Conservation (phyloP, 2,113 vertebrate genomes). For the Caranx melampygus region DNA sequence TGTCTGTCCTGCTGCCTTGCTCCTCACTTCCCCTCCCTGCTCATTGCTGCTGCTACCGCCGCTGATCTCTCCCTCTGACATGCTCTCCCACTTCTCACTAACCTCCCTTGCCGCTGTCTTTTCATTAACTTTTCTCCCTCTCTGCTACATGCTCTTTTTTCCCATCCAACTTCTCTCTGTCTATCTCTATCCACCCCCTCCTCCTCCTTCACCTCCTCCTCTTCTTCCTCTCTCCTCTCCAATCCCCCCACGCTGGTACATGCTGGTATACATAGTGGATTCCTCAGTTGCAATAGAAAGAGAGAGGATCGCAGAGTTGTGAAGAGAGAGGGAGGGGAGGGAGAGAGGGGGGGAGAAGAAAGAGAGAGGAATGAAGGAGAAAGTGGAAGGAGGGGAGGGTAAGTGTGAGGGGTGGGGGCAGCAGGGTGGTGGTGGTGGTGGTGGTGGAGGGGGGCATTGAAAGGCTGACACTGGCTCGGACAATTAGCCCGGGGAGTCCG, state of each 20-base stretch:
- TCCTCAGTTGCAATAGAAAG: conserved; percentile 55
- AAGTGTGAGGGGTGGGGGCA: not conserved
- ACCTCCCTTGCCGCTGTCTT: conserved; percentile 20
- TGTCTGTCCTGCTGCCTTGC: conserved; percentile 15
- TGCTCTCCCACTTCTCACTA: conserved; percentile 12
- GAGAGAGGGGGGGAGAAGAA: conserved; percentile 46
- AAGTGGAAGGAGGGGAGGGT: conserved; percentile 58
- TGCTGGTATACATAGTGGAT: conserved; percentile 54
- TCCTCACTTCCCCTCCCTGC: not conserved
- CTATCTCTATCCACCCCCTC: not conserved
- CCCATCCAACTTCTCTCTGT: not conserved
- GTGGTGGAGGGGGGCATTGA: conserved; percentile 74
- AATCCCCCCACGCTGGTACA: conserved; percentile 26
- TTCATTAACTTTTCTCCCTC: conserved; percentile 45
- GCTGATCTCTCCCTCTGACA: conserved; percentile 31
- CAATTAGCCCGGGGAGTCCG: conserved; percentile 84
- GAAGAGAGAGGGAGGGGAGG: conserved; percentile 43
- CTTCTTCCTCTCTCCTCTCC: too few species aligned
- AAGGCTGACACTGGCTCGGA: conserved; percentile 84
- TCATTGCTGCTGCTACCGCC: conserved; percentile 2
- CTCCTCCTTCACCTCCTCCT: not conserved
- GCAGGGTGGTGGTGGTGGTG: not conserved
- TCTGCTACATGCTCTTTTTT: conserved; percentile 4
- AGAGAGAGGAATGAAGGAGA: conserved; percentile 65
- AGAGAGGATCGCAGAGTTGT: conserved; percentile 59